Evolutionary conservation across 2,113 vertebrate genomes (phyloP).

Genomic region (Muscicapa adusta): DNA sequence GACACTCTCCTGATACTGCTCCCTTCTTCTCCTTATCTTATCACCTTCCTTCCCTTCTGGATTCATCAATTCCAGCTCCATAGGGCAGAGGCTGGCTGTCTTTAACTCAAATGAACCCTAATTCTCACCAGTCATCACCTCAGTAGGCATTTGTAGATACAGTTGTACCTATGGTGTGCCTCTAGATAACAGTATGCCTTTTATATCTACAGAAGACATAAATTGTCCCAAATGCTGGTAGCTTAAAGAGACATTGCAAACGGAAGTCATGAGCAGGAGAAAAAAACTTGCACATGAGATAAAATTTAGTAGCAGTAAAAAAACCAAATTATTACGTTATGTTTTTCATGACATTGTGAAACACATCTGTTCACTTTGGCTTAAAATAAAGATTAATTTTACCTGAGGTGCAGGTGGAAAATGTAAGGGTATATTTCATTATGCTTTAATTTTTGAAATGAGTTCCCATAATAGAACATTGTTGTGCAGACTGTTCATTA

Average conservation of each 20-base stretch:
- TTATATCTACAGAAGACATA: neutral
- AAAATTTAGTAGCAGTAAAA: neutral
- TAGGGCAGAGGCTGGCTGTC: neutral
- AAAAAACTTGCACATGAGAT: neutral
- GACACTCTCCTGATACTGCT: neutral
- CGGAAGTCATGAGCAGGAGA: neutral
- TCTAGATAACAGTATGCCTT: neutral
- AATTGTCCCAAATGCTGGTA: neutral
- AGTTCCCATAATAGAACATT: neutral
- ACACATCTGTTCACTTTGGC: neutral
- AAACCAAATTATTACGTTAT: neutral
- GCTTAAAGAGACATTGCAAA: neutral
- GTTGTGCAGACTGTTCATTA: neutral
- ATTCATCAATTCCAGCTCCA: neutral
- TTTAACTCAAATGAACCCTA: neutral
- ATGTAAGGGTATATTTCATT: neutral
- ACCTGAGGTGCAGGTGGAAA: neutral
- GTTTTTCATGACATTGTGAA: neutral
- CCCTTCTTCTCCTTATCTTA: neutral
- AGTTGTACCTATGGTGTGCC: neutral
- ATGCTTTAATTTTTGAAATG: neutral
- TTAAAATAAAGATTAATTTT: neutral
- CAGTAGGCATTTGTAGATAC: neutral
- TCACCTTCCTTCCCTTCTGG: neutral
- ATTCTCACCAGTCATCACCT: neutral